Evolutionary conservation across 2,888 invertebrate genomes (phyloP), one percentile per base, ranked within the genome.

Genomic region (Rosalia funebris): DNA sequence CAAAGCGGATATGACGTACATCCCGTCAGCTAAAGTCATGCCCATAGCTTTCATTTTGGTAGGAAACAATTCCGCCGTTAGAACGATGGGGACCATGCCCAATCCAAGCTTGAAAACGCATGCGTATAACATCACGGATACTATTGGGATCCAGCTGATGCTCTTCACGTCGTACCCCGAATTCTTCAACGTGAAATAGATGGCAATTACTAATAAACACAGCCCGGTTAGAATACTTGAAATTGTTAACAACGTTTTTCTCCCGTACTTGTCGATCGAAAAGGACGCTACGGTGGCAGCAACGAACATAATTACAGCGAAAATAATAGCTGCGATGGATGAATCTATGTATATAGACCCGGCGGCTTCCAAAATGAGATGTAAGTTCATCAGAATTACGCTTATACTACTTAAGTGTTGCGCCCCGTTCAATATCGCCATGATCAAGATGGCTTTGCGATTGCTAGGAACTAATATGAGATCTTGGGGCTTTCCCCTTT

Each of bases 41-140:
- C 80, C 80, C 71, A 78, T 76, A 1, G 80, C 81, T 69, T 81
- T 81, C 2, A 80, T 76, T 61, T 75, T 77, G 2, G 80, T 76
- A 0, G 81, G 80, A 58, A 81, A 81, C n/a, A 81, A 57, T 63
- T 81, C 81, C 0, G 78, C 80, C 4, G 80, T 79, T 62, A 79
- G 71, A 0, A 81, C 78, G 20, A 80, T 79, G 0, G 81, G 80
- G 4, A 81, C 77, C 44, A 78, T 75, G 1, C 80, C 81, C n/a
- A 81, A 62, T 0, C 81, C 81, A 17, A 77, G 71, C 66, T 79
- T 79, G 46, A 78, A 79, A 2, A 75, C 72, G 9, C 71, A 68
- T 0, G 81, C 81, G 61, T 81, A 81, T 11, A 75, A 57, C 75
- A 81, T 77, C 0, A 81, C 77, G 1, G 77, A 69, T 2, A 71